These are phyloP conservation scores for Pangasius mekongensis DNA, from an alignment of 2,797 vertebrate genomes.

Conservation along the genomic window DNA sequence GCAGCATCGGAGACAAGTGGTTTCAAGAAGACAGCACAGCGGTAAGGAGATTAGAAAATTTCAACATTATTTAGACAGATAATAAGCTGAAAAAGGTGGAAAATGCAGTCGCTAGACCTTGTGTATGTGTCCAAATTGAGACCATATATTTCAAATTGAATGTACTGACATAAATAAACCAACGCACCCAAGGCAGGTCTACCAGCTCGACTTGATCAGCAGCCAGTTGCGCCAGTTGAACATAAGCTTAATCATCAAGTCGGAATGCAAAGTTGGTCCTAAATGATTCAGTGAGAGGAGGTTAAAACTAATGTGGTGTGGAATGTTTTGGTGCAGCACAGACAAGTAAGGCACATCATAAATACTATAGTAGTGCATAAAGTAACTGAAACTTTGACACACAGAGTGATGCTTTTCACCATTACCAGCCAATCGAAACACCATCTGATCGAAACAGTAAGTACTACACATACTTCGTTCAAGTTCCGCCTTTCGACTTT, in stretches of 20 bases:
- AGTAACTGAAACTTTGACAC: background rate
- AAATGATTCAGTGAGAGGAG: background rate
- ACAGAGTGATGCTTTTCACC: background rate
- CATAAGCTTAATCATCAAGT: background rate
- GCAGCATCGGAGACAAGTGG: background rate
- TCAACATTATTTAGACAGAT: background rate
- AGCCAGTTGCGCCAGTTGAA: background rate
- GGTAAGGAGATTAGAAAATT: background rate
- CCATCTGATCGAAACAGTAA: background rate
- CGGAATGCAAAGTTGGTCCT: background rate
- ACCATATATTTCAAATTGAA: background rate
- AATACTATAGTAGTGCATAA: background rate
- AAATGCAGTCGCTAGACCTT: background rate
- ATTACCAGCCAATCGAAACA: background rate
- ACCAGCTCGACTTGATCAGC: background rate
- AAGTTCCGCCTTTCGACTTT: background rate
- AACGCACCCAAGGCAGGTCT: background rate
- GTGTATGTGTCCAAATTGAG: background rate
- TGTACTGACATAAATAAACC: background rate
- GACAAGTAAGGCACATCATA: background rate
- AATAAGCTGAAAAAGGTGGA: background rate
- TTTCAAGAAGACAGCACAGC: background rate
- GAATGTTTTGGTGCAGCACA: background rate
- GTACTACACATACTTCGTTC: background rate
- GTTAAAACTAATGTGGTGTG: background rate